Evolutionary conservation across 1,140 invertebrate species (phyloP), one percentile per base, ranked within the genome.

Genomic region (Thrips palmi): DNA sequence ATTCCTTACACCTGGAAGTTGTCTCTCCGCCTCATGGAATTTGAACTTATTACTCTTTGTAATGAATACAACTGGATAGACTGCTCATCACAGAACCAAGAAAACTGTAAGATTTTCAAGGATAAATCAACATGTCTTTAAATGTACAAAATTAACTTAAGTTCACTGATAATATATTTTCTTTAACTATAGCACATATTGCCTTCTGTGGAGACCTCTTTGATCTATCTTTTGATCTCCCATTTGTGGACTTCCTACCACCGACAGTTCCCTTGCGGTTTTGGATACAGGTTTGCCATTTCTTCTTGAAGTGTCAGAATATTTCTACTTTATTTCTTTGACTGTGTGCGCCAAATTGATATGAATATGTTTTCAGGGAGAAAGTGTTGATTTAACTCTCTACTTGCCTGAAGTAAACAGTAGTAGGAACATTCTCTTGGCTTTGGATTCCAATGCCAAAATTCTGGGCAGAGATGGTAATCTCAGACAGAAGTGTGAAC

Each of bases 61-160:
- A 98, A 97, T 63, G 87, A 97, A 54, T 88, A 88, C 55, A 99
- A 99, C 58, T 98, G 92, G 94, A 84, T 98, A 46, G 93, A 98
- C 58, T 96, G 89, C 48, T 91, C 87, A 31, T 88, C 84, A 27
- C 83, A 86, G 30, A 82, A 85, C 52, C 84, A 89, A 59, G 89
- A 94, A 64, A 96, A 96, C 59, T 56, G 71, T 73, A 56, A 53
- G 44, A n/a, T 36, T 1, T 15, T 7, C 4, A 11, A n/a, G n/a
- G n/a, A n/a, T n/a, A n/a, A n/a, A n/a, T n/a, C n/a, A n/a, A n/a
- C n/a, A n/a, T 17, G 18, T 18, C 19, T 12, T 30, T 7, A 32
- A 21, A 19, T 39, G 10, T n/a, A n/a, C n/a, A n/a, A n/a, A n/a
- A n/a, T n/a, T n/a, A n/a, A n/a, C n/a, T n/a, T n/a, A 36, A 37